A percentile compares a stretch with the other conserved stretches of the same genome.
phyloP scores from a whole-genome alignment of 2,888 invertebrate genomes.

The Stramonita haemastoma region DNA sequence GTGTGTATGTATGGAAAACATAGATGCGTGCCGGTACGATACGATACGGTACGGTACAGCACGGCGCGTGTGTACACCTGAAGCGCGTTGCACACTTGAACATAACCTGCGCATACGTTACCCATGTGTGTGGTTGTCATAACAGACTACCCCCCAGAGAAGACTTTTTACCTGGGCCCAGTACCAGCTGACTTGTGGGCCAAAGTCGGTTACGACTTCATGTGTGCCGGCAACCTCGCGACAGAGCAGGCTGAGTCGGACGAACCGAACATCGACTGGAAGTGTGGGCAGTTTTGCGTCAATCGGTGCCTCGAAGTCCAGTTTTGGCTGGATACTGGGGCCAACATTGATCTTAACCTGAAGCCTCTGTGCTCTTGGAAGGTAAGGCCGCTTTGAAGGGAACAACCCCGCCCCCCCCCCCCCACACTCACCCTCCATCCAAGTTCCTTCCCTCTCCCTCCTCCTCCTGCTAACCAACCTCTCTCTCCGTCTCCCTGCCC shows the following conservation, averaged over 20 bases:
- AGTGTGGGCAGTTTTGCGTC: conserved; percentile 50
- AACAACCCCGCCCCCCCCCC: too few relatives aligned
- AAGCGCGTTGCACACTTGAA: too few relatives aligned
- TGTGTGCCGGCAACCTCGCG: not conserved
- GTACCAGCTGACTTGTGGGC: conserved; percentile 56
- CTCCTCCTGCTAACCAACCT: too few relatives aligned
- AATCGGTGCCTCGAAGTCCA: conserved; percentile 41
- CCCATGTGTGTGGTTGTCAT: too few relatives aligned
- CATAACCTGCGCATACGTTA: too few relatives aligned
- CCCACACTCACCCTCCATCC: too few relatives aligned
- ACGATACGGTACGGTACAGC: too few relatives aligned
- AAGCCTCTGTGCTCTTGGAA: conserved; percentile 54
- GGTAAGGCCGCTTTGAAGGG: not conserved
- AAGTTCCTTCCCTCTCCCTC: too few relatives aligned
- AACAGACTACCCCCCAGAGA: conserved; percentile 33
- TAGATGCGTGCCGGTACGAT: too few relatives aligned
- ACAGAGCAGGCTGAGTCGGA: not conserved
- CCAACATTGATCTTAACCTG: conserved; percentile 47
- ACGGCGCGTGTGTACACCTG: too few relatives aligned
- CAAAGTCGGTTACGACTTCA: conserved; percentile 53
- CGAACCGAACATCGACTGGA: conserved; percentile 44
- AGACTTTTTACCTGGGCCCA: conserved; percentile 43
- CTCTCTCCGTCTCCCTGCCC: too few relatives aligned
- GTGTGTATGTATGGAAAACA: too few relatives aligned
- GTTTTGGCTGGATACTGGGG: not conserved